phyloP scores from a whole-genome alignment of 2,888 invertebrate genomes.

The Plebejus melissa region DNA sequence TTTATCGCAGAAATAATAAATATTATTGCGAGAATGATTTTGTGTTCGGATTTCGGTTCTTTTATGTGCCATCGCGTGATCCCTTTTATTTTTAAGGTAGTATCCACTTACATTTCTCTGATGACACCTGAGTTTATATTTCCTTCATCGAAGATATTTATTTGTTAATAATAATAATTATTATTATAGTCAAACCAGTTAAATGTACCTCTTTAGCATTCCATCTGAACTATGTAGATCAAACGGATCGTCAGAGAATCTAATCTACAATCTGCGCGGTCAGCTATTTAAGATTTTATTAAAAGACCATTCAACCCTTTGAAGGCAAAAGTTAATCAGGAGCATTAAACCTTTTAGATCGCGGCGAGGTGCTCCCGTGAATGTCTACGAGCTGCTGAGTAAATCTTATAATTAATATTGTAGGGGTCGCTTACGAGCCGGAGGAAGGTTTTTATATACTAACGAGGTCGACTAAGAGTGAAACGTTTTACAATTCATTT shows the following conservation, averaged over 20 bases:
- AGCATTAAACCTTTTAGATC: constrained; percentile 4
- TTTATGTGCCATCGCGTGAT: background rate
- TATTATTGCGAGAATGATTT: constrained; percentile 16
- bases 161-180: no score
- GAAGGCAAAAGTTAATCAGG: constrained; percentile 18
- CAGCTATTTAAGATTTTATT: background rate
- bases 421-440: background rate
- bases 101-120: background rate
- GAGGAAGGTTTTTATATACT: background rate
- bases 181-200: background rate
- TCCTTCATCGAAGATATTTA: background rate
- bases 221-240: background rate
- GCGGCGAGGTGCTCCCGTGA: background rate
- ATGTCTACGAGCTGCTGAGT: constrained; percentile 4
- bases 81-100: background rate
- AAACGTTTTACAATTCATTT: background rate
- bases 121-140: background rate
- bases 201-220: background rate
- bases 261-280: background rate
- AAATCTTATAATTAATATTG: constrained; percentile 1
- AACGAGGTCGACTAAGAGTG: background rate
- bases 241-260: background rate
- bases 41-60: constrained; percentile 5
- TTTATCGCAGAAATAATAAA: constrained; percentile 9
- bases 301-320: constrained; percentile 3